Evolutionary conservation across 2,113 vertebrate genomes (phyloP).

Genomic region (Okapia johnstoni): DNA sequence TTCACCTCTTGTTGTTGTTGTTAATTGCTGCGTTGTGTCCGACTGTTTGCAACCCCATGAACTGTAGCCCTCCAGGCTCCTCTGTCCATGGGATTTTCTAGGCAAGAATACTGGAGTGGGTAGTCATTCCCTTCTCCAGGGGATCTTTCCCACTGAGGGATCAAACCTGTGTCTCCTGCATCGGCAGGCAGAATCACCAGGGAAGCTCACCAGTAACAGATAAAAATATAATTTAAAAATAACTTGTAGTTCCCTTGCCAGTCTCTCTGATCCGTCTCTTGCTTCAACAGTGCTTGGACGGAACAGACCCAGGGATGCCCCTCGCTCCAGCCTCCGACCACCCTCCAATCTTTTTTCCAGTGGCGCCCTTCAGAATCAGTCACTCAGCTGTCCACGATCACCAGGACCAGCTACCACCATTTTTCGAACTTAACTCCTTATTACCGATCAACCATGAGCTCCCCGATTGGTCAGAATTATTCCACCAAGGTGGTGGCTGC

Average conservation of each 20-base stretch:
- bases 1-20: background rate
- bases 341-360: background rate
- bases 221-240: background rate
- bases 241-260: background rate
- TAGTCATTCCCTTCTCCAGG: background rate
- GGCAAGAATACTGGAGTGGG: background rate
- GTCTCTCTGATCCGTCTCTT: background rate
- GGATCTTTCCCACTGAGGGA: background rate
- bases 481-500: accelerated
- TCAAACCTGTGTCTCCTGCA: background rate
- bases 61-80: background rate
- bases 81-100: background rate
- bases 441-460: background rate
- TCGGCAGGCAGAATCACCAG: background rate
- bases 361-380: background rate
- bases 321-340: background rate
- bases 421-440: background rate
- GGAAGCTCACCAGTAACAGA: background rate
- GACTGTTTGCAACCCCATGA: background rate
- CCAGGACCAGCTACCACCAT: background rate
- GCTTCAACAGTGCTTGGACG: background rate
- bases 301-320: background rate
- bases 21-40: background rate
- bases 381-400: background rate
- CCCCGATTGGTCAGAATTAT: background rate